These are phyloP conservation scores for Crioceris asparagi DNA, from an alignment of 2,888 invertebrate species.

Conservation along the genomic window DNA sequence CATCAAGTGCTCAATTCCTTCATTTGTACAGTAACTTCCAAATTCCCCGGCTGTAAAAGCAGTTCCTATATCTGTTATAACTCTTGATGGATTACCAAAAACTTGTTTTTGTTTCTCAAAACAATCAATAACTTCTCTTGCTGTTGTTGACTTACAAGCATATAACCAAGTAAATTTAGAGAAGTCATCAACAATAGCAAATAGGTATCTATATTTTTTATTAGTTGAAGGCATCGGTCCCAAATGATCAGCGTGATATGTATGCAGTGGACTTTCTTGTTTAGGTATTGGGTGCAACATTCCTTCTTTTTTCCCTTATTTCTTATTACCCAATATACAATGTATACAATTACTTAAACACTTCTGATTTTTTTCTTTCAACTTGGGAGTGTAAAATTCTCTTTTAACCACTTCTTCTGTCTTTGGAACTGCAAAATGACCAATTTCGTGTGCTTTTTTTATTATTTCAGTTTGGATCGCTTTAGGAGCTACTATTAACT, in stretches of 20 bases:
- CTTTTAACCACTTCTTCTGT: conserved; percentile 16
- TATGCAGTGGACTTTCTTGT: conserved; percentile 16
- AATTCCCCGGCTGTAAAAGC: conserved; percentile 32
- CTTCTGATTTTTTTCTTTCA: conserved; percentile 15
- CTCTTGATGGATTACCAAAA: conserved; percentile 25
- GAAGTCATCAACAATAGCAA: conserved; percentile 26
- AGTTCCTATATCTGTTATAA: conserved; percentile 30
- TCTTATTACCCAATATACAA: conserved; percentile 20
- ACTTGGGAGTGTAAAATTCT: conserved; percentile 17
- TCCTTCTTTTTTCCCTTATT: conserved; percentile 20
- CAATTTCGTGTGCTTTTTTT: conserved; percentile 25
- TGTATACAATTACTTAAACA: conserved; percentile 13
- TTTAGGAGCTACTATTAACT: conserved; percentile 25
- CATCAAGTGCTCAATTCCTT: conserved; percentile 26
- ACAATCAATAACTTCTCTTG: conserved; percentile 20
- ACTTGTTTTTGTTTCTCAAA: conserved; percentile 25
- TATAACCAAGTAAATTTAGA: conserved; percentile 28
- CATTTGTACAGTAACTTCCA: conserved; percentile 27
- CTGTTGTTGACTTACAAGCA: conserved; percentile 23
- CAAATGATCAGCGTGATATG: conserved; percentile 21
- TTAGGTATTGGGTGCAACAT: conserved; percentile 16
- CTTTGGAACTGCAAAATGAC: conserved; percentile 26
- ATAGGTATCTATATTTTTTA: conserved; percentile 25
- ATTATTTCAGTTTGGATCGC: conserved; percentile 30
- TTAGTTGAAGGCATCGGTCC: conserved; percentile 20